Evolutionary conservation across 1,140 invertebrate genomes (phyloP), one percentile per base, ranked within the genome.

Genomic region (Cardiocondyla obscurior): DNA sequence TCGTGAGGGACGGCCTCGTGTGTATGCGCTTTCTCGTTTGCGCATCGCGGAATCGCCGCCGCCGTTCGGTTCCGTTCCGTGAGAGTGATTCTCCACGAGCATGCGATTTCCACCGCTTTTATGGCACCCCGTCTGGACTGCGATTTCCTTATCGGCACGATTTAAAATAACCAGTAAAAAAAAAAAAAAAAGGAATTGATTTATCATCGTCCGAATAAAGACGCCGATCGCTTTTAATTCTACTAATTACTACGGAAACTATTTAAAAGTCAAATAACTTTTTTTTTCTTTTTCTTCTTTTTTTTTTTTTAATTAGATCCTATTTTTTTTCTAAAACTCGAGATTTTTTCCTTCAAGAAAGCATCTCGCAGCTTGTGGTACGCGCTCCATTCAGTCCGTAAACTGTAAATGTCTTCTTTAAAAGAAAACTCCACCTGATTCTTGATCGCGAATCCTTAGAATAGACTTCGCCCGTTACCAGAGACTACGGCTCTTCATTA

Each of bases 101-200:
- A 89, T 82, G 87, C 91, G 87, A 89, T 92, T 90, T 90, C 84
- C 85, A 84, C 58, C 19, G 82, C 62, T 82, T 85, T 91, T 88
- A 87, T 87, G 82, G 49, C 72, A 10, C 33, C 6, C 39, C 62
- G 33, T 69, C 74, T 39, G 53, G 42, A n/a, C 2, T 87, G 88
- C 87, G 87, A 90, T 91, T 10, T 30, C 10, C 42, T 30, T 51
- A 44, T 44, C 33, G 46, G n/a, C 16, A 28, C 77, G 42, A 28
- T 72, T 82, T 39, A 46, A 46, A 1, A 7, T 33, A 51, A 72
- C 42, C 14, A 19, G 16, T 22, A 33, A 62, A 42, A 12, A 76
- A 14, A 14, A 39, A 60, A 67, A n/a, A n/a, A n/a, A n/a, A n/a
- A n/a, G n/a, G n/a, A n/a, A n/a, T n/a, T n/a, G 12, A 76, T 60